Percentiles rank a stretch among this genome's conserved stretches.
These are phyloP conservation scores for Drosophila meridionalis DNA, from an alignment of 2,888 invertebrate genomes.

Conservation along the genomic window DNA sequence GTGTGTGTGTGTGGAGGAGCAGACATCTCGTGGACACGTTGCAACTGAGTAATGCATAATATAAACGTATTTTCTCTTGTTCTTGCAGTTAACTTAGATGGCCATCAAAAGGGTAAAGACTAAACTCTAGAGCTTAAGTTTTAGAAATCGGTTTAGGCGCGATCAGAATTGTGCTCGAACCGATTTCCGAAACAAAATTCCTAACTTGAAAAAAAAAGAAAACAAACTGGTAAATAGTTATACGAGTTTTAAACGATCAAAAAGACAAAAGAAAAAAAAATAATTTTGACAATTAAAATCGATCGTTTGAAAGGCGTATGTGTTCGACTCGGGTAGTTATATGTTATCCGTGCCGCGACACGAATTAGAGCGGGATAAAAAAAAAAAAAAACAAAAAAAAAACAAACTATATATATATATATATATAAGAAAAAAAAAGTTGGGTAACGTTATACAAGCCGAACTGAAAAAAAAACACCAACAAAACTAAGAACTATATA, in stretches of 20 bases:
- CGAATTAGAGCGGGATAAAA: constrained; percentile 18
- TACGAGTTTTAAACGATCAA: constrained; percentile 32
- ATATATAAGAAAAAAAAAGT: not conserved
- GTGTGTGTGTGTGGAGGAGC: constrained; percentile 13
- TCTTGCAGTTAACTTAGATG: constrained; percentile 32
- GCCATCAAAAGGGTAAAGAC: constrained; percentile 24
- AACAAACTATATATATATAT: not conserved
- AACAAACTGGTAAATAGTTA: not conserved
- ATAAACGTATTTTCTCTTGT: not conserved
- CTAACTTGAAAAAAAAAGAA: not conserved
- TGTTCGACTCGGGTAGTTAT: constrained; percentile 23
- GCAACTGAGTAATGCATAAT: constrained; percentile 11
- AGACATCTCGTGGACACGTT: constrained; percentile 44
- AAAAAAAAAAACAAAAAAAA: not conserved
- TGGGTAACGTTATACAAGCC: constrained; percentile 61
- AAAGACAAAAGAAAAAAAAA: constrained; percentile 13
- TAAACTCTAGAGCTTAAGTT: constrained; percentile 25
- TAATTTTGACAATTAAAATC: not conserved
- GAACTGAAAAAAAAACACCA: constrained; percentile 9
- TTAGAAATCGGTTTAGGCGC: constrained; percentile 49
- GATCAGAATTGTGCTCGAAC: constrained; percentile 25
- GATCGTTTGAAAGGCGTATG: constrained; percentile 32
- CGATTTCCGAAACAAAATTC: constrained; percentile 51
- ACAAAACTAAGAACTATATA: constrained; percentile 3
- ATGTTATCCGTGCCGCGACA: constrained; percentile 28